phyloP scores from a whole-genome alignment of 2,113 vertebrate genomes.

The Melozone crissalis region DNA sequence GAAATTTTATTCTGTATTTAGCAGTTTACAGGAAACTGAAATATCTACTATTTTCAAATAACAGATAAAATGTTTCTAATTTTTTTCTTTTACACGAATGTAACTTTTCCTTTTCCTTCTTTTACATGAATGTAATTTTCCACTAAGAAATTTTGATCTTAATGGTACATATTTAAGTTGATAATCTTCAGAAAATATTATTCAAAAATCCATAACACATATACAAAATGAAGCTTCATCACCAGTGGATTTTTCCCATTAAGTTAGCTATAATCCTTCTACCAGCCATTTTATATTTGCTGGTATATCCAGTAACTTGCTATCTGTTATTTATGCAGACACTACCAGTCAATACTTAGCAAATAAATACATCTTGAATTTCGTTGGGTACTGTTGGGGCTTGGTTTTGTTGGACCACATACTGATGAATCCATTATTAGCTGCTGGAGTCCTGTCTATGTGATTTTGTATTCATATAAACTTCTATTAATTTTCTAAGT shows the following conservation, averaged over 20 bases:
- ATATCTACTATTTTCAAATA: background rate
- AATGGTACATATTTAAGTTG: background rate
- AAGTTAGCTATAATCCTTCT: background rate
- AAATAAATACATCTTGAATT: background rate
- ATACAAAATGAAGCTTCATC: background rate
- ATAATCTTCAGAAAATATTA: background rate
- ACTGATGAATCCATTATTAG: background rate
- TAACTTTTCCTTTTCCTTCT: background rate
- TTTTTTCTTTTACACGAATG: background rate
- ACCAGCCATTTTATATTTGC: background rate
- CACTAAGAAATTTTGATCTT: background rate
- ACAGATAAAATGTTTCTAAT: background rate
- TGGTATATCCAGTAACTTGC: background rate
- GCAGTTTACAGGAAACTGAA: background rate
- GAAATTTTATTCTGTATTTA: background rate
- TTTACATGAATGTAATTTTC: background rate
- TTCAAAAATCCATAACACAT: background rate
- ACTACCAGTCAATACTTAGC: background rate
- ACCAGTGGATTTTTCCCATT: background rate
- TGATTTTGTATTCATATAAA: background rate
- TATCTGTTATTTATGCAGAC: background rate
- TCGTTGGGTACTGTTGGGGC: background rate
- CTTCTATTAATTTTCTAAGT: background rate
- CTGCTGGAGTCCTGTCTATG: background rate
- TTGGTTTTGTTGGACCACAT: background rate